Evolutionary conservation across 2,797 vertebrate species (phyloP), one percentile per base, ranked within the genome.

Genomic region (Poecilia picta): DNA sequence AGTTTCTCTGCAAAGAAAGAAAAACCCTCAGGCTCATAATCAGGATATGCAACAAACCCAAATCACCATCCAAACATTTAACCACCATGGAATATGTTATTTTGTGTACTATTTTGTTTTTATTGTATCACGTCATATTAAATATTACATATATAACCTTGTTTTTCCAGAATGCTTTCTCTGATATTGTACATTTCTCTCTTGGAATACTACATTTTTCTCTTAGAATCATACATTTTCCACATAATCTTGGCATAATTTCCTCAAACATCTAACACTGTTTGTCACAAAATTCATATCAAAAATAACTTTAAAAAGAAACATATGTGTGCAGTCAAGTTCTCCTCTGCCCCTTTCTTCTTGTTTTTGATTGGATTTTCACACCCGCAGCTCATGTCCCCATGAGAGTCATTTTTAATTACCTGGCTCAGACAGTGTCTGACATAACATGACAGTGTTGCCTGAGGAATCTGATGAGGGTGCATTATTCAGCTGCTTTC

Each of bases 371-470:
- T 68, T 12, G 39, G 66, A 68, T 66, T 66, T 36, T 66, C 18
- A 39, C 36, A 68, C 39, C 43, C 11, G 12, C 66, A 41, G 66
- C 23, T 68, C 66, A 25, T 43, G 39, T 43, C 39, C 64, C 41
- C 23, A 11, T 68, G 39, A 68, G 36, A 68, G 20, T 41, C 64
- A 25, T 68, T 25, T 68, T 68, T 68, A 68, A 68, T 68, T 68
- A 68, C 23, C 64, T 68, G 36, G 20, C 23, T 68, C 64, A 41
- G 20, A 68, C 64, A 66, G 33, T 23, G 36, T 39, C 64, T 66
- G 33, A 39, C 36, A 68, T 68, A 23, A 39, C 8, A 23, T 23
- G 11, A 25, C 64, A 68, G 57, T 33, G 57, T 62, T 62, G 57
- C 16, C 28, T 62, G 57, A 62, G 12, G 28, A 62, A 33, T 33